Evolutionary conservation across 2,888 invertebrate species (phyloP), one percentile per base, ranked within the genome.

Genomic region (Perithous albicinctus): DNA sequence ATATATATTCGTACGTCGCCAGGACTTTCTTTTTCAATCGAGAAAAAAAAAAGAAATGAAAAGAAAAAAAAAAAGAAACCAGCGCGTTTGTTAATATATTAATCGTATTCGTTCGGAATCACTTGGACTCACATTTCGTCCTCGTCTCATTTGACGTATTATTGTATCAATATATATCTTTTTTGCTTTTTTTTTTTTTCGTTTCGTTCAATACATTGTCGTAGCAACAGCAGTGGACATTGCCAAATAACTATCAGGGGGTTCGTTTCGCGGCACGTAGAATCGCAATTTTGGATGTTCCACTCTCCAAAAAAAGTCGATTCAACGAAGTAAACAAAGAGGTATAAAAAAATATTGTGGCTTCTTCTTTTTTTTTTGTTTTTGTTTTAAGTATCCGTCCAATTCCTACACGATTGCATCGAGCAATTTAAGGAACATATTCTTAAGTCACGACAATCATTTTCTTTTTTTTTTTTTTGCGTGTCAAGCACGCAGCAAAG

Each of bases 1-100:
- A 79, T 85, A 81, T 84, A 81, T 84, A 80, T 78, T 83, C 72
- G 75, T 78, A 84, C 82, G 80, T 80, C 84, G 69, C 82, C 82
- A 86, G 81, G 79, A 82, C 83, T 80, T 74, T 80, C 85, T 75
- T 78, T 76, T 76, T 77, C 63, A 48, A 69, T 83, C 69, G 73
- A 80, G 79, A 76, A n/a, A n/a, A 12, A 43, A 76, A 70, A 70
- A 80, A 70, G 56, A 61, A 75, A 73, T 84, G 2, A 64, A 51
- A 23, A 20, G 23, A 32, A 32, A 32, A 23, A 12, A 75, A 70
- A 70, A 80, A 75, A 69, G 64, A 75, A 73, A 85, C 81, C 85
- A 86, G 88, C 87, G 86, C 84, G 85, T 83, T 86, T 41, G 29
- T 61, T 63, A 63, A 54, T 59, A 76, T 66, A 66, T 54, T 75